Percentiles rank a stretch among this genome's conserved stretches.
phyloP scores from a whole-genome alignment of 2,888 invertebrate species.

The Agonopterix heracliana region DNA sequence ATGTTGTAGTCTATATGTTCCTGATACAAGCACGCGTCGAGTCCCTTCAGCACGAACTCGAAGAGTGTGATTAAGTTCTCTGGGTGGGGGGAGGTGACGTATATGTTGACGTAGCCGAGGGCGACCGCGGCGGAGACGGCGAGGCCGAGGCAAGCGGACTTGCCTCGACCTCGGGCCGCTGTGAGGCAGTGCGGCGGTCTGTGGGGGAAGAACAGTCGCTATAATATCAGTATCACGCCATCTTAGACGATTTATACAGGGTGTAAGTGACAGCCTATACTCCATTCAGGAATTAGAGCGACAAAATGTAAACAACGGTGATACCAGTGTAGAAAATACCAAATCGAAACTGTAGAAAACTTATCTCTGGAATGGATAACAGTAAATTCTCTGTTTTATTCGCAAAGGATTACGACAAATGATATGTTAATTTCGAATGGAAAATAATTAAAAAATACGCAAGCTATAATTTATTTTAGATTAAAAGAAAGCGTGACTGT shows the following conservation, averaged over 20 bases:
- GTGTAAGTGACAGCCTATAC: no score
- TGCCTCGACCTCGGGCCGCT: slow-evolving; percentile 97
- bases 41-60: slow-evolving; percentile 94
- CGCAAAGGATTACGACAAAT: no score
- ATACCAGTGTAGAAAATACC: no score
- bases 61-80: slow-evolving; percentile 98
- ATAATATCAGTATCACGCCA: not conserved
- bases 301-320: no score
- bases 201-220: slow-evolving; percentile 25
- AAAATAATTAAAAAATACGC: no score
- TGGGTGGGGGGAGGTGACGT: slow-evolving; percentile 98
- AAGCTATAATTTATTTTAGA: no score
- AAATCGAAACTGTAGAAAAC: no score
- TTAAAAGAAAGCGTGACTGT: no score
- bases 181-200: slow-evolving; percentile 96
- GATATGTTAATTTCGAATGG: no score
- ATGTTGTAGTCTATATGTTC: slow-evolving; percentile 97
- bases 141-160: slow-evolving; percentile 97
- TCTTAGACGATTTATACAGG: not conserved
- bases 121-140: slow-evolving; percentile 91
- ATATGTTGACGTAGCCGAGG: slow-evolving; percentile 93
- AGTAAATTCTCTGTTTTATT: no score
- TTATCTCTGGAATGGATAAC: no score
- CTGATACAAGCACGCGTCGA: slow-evolving; percentile 95
- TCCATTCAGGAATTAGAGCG: no score